phyloP scores from a whole-genome alignment of 2,888 invertebrate genomes.

The Tenthredo amoena region DNA sequence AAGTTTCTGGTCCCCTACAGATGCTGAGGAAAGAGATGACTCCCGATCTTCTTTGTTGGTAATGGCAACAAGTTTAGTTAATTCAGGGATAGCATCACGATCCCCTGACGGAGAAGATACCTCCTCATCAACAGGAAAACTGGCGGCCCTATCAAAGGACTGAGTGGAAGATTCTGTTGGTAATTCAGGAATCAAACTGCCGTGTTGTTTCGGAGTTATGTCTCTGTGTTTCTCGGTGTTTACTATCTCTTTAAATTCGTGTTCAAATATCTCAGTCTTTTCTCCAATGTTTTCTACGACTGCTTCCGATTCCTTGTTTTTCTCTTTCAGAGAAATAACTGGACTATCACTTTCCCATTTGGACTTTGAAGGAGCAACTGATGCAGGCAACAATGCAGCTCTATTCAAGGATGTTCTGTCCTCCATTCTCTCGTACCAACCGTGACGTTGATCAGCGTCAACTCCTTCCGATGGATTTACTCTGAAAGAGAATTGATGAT shows the following conservation, averaged over 20 bases:
- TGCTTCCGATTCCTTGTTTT: constrained; percentile 32
- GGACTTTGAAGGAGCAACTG: constrained; percentile 66
- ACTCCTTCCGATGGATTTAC: constrained; percentile 57
- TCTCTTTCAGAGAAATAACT: constrained; percentile 9
- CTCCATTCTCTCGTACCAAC: constrained; percentile 69
- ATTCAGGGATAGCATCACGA: constrained; percentile 9
- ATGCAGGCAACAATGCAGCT: background rate
- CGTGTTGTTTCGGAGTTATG: background rate
- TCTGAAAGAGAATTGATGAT: background rate
- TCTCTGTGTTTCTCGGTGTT: background rate
- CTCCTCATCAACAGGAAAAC: background rate
- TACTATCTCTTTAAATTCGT: background rate
- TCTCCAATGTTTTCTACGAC: background rate
- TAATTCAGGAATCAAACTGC: background rate
- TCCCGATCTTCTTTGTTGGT: background rate
- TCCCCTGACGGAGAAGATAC: constrained; percentile 24
- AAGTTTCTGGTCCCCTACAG: constrained; percentile 72
- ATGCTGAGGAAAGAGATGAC: constrained; percentile 52
- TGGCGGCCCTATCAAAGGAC: background rate
- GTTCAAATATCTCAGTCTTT: background rate
- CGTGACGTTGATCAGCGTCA: constrained; percentile 63
- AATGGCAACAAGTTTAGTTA: background rate
- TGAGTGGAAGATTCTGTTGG: background rate
- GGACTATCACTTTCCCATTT: constrained; percentile 73
- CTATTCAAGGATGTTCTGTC: constrained; percentile 34